Base-by-base conservation (phyloP, 2,113 vertebrate genomes). In the Manacus vitellinus region DNA sequence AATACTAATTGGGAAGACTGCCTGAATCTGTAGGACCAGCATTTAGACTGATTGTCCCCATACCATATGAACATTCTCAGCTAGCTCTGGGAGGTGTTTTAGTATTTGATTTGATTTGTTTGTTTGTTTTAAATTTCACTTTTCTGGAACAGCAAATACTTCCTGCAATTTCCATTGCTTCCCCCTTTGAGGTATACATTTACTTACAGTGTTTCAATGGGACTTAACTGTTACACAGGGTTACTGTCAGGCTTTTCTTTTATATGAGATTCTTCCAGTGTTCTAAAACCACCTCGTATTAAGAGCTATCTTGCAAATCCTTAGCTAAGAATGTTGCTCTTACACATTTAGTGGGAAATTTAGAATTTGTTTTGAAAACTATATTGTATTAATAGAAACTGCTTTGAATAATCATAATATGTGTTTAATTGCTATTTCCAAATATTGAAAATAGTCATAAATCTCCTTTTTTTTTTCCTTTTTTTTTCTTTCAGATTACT, bases 401-500 rank as follows among this genome's bases (percentile, higher is more conserved):
- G 10, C 14, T 61, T 91, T 31, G 37, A 22, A 12, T 80, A 51
- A 51, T 46, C 83, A 77, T 51, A 27, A 92, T 73, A 70, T 19
- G 16, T 55, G 22, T 56, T 94, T 66, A 35, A 91, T 81, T 92
- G 90, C 19, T 89, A 6, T 66, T 84, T 23, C 6, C 2, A 84
- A 67, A 6, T 89, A 47, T 18, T 80, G 12, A 58, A 87, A 86
- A 78, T 71, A 49, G 11, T 72, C 30, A 13, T 76, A 83, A 58
- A 12, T 87, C 46, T 76, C 31, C 0, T 24, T 56, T 95, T 89
- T 5, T 18, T 95, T 28, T 52, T 3, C 92, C 35, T 94, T 97
- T 87, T 43, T 19, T 95, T 94, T 22, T 66, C 37, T 95, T 93
- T 28, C 97, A 99, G 99, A 99, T 99, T 97, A 99, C 99, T 5